Evolutionary conservation across 2,113 vertebrate genomes (phyloP), one percentile per base, ranked within the genome.

Genomic region (Silurus meridionalis): DNA sequence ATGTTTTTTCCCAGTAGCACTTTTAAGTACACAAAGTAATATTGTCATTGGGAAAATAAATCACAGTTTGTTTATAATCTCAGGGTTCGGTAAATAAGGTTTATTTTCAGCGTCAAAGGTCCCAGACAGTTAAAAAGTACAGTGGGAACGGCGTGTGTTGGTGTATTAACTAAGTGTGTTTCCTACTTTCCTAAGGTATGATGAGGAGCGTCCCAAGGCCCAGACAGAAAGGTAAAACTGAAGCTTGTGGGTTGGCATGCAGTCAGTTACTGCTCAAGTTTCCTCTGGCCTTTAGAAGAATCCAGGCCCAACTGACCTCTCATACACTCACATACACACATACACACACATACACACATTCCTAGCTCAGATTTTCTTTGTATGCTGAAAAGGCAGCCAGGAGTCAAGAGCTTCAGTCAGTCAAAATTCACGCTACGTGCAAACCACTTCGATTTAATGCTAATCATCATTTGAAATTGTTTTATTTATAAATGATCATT

Each of bases 171-270:
- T 60, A 25, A 60, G 21, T 6, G 28, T 23, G 21, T 80, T 17
- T 19, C 5, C 28, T 3, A 72, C 89, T 84, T 71, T 28, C 91
- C 90, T 50, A 87, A 99, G 98, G 72, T 99, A 95, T 0, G 97
- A 99, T 57, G 96, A 99, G 5, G 97, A 98, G 90, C 95, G 97
- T 90, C 93, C 96, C 79, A 96, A 94, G 92, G 92, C 94, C 61
- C 96, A 96, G 46, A 97, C 91, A 87, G 96, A 97, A 92, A 97
- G 96, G 98, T 97, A 88, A 89, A 79, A 81, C 84, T 52, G 66
- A 50, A 90, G 46, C 8, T 46, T 14, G 28, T 72, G 64, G 21
- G 77, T 52, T 80, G 58, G 87, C 10, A 80, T 72, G 28, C 25
- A 8, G 25, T 64, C 58, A 64, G 23, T 8, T 78, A 66, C 23